Evolutionary conservation across 2,888 invertebrate genomes (phyloP).

Genomic region (Acrobasis consociella): DNA sequence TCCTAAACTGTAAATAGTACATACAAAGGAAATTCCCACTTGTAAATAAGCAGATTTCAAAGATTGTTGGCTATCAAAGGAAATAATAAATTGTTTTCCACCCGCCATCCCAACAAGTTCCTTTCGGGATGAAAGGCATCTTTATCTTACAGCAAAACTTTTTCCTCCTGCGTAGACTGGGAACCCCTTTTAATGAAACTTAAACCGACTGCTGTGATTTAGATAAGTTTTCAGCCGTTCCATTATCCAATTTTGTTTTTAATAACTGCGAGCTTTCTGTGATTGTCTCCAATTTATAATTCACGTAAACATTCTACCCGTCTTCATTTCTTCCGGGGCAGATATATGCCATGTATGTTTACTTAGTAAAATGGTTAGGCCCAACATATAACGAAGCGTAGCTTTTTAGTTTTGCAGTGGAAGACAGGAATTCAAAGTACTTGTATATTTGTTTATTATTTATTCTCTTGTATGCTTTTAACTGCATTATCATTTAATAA

Average conservation of each 20-base stretch:
- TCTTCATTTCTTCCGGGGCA: too few relatives aligned
- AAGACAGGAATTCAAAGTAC: too few relatives aligned
- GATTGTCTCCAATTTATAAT: background rate
- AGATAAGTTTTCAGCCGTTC: slow-evolving; percentile 56
- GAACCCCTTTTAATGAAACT: slow-evolving; percentile 70
- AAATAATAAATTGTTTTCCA: slow-evolving; percentile 65
- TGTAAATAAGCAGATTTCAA: slow-evolving; percentile 55
- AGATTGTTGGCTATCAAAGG: slow-evolving; percentile 57
- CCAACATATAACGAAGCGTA: too few relatives aligned
- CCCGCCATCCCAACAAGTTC: slow-evolving; percentile 59
- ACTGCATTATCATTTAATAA: too few relatives aligned
- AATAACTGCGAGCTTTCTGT: background rate
- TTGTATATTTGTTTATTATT: too few relatives aligned
- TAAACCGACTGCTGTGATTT: slow-evolving; percentile 67
- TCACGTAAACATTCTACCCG: too few relatives aligned
- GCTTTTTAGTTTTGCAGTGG: too few relatives aligned
- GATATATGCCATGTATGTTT: too few relatives aligned
- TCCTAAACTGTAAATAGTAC: background rate
- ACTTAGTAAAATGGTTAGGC: too few relatives aligned
- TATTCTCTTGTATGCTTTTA: too few relatives aligned
- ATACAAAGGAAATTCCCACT: slow-evolving; percentile 32
- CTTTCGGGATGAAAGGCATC: slow-evolving; percentile 69
- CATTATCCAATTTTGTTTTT: slow-evolving; percentile 11
- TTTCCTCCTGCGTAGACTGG: slow-evolving; percentile 61
- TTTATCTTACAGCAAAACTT: slow-evolving; percentile 72